phyloP scores from a whole-genome alignment of 2,797 vertebrate species.

The Mionectes olivaceus region DNA sequence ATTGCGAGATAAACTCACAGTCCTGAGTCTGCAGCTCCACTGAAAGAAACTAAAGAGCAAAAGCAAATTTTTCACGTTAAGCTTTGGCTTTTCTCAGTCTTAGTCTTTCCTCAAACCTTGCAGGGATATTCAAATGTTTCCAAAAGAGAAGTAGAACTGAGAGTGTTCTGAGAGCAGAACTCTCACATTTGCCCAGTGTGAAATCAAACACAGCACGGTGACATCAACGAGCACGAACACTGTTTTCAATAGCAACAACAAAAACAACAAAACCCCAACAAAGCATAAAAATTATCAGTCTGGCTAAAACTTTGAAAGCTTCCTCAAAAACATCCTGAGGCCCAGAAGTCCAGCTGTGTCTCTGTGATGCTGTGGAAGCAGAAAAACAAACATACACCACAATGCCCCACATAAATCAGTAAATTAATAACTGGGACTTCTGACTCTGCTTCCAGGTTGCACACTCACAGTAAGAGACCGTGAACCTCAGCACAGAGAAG shows the following conservation, averaged over 20 bases:
- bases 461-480: neutral
- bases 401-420: neutral
- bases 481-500: neutral
- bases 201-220: neutral
- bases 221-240: neutral
- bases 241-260: neutral
- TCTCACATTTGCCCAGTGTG: neutral
- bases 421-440: conserved; percentile 12
- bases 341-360: neutral
- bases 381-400: neutral
- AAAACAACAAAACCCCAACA: neutral
- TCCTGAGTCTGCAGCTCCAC: neutral
- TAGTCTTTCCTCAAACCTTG: neutral
- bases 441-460: neutral
- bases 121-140: neutral
- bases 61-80: neutral
- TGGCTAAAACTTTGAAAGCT: neutral
- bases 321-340: neutral
- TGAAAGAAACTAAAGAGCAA: neutral
- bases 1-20: neutral
- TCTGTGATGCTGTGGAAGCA: neutral
- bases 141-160: neutral
- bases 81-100: neutral
- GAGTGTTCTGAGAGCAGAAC: neutral
- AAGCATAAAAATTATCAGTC: neutral